phyloP scores from a whole-genome alignment of 1,140 invertebrate genomes.

The Drosophila miranda region DNA sequence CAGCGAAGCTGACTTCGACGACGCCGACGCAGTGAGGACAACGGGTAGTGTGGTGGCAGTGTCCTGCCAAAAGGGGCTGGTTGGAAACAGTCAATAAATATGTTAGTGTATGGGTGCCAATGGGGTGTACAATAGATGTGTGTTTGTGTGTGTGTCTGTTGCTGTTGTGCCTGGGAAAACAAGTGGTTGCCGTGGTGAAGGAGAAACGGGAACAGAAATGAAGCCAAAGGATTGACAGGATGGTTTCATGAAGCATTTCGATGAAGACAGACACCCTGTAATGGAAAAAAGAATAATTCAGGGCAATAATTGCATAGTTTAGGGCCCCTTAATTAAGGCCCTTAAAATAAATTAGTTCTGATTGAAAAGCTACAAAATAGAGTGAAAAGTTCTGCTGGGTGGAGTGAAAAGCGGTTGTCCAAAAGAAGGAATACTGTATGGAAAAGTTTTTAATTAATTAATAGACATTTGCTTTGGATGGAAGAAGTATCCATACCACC shows the following conservation, averaged over 20 bases:
- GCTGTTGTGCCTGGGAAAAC: conserved; percentile 81
- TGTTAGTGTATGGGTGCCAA: conserved; percentile 10
- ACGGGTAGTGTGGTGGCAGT: conserved; percentile 42
- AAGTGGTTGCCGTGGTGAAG: conserved; percentile 82
- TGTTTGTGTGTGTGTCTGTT: conserved; percentile 41
- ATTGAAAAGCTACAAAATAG: too few relatives aligned
- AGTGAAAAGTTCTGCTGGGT: too few relatives aligned
- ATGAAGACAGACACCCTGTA: too few relatives aligned
- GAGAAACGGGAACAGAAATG: conserved; percentile 52
- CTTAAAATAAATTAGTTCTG: too few relatives aligned
- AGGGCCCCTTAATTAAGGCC: too few relatives aligned
- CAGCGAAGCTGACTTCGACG: conserved; percentile 7
- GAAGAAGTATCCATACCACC: too few relatives aligned
- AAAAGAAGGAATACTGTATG: too few relatives aligned
- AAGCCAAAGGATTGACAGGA: conserved; percentile 44
- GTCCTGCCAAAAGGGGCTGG: conserved; percentile 1
- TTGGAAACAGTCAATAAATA: conserved; percentile 36
- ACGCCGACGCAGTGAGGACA: conserved; percentile 53
- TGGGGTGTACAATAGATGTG: not conserved
- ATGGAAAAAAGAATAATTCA: too few relatives aligned
- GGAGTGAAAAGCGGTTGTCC: too few relatives aligned
- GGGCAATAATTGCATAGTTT: too few relatives aligned
- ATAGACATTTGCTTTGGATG: too few relatives aligned
- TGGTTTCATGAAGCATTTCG: not conserved
- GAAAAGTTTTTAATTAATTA: too few relatives aligned